phyloP scores from a whole-genome alignment of 2,888 invertebrate species.

The Chironomus tentans region DNA sequence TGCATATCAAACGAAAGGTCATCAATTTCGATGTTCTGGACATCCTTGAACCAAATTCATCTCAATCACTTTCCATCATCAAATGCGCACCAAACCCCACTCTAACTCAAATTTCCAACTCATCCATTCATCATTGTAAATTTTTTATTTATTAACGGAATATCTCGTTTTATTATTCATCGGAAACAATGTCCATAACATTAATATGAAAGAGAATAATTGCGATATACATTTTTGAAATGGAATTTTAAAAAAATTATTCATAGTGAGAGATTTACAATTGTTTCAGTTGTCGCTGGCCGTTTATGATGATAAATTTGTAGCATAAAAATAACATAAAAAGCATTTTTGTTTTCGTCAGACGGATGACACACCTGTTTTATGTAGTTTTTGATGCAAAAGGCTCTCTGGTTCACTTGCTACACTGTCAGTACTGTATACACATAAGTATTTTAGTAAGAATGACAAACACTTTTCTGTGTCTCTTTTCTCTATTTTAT shows the following conservation, averaged over 20 bases:
- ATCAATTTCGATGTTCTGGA: too few species aligned
- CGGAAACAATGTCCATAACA: background rate
- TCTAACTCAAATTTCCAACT: too few species aligned
- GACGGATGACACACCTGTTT: slow-evolving; percentile 25
- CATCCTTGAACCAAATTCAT: too few species aligned
- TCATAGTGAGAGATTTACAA: background rate
- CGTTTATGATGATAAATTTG: slow-evolving; percentile 4
- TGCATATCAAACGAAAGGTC: too few species aligned
- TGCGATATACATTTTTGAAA: background rate
- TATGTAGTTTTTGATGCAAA: slow-evolving; percentile 15
- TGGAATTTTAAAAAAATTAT: too few species aligned
- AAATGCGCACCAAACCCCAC: too few species aligned
- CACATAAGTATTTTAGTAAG: background rate
- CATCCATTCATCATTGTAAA: too few species aligned
- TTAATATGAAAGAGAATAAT: background rate
- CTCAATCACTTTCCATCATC: too few species aligned
- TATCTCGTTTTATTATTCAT: background rate
- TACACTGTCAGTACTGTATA: background rate
- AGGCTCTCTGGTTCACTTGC: slow-evolving; percentile 16
- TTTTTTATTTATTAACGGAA: background rate
- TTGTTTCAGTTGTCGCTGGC: background rate
- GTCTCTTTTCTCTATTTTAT: background rate
- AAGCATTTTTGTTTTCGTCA: background rate
- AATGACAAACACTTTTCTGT: background rate
- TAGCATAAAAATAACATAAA: slow-evolving; percentile 9